Evolutionary conservation across 2,888 invertebrate species (phyloP).

Genomic region (Pogonocherus hispidulus): DNA sequence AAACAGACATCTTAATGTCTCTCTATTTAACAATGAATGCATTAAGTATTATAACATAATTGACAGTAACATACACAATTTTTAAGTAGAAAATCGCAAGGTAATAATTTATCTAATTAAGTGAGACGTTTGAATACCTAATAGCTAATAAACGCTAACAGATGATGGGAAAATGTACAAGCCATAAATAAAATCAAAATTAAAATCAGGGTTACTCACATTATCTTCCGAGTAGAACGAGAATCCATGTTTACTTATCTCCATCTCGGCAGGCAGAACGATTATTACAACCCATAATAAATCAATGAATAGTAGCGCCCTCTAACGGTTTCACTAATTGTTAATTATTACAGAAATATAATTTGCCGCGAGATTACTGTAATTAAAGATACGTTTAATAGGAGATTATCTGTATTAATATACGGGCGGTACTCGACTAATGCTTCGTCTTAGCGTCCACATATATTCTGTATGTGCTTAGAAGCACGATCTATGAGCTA

Average conservation of each 20-base stretch:
- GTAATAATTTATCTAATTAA: conserved; percentile 22
- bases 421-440: conserved; percentile 10
- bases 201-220: conserved; percentile 18
- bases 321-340: conserved; percentile 25
- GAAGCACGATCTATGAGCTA: neutral
- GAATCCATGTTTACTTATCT: conserved; percentile 11
- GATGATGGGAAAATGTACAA: conserved; percentile 20
- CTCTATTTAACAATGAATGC: too few relatives aligned
- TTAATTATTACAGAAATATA: conserved; percentile 24
- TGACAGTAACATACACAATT: too few relatives aligned
- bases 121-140: conserved; percentile 15
- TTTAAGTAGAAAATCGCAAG: too few relatives aligned
- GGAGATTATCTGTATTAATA: conserved; percentile 12
- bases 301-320: conserved; percentile 27
- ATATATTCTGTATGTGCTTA: neutral
- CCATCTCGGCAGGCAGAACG: conserved; percentile 15
- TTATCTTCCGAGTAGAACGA: conserved; percentile 25
- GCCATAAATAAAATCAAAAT: conserved; percentile 21
- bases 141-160: conserved; percentile 14
- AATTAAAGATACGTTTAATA: conserved; percentile 20
- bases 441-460: neutral
- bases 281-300: conserved; percentile 25
- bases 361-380: conserved; percentile 23
- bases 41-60: too few relatives aligned
- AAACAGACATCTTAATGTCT: too few relatives aligned